Conservation (phyloP, 2,113 vertebrate species). For the Poicephalus gulielmi region DNA sequence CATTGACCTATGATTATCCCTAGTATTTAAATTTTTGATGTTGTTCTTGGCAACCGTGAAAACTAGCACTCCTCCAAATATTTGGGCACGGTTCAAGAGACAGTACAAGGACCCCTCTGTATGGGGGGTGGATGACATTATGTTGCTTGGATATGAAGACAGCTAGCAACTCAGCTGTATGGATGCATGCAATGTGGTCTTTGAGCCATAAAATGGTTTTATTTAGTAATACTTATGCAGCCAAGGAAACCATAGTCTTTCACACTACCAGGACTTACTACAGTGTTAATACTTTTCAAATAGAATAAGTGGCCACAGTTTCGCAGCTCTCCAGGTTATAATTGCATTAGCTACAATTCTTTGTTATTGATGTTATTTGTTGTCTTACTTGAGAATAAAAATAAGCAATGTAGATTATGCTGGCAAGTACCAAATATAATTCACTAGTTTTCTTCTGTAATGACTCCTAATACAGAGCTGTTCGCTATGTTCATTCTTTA, state of each 20-base stretch:
- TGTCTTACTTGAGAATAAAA: neutral
- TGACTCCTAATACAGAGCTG: neutral
- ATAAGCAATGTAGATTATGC: neutral
- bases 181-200: neutral
- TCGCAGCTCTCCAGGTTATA: neutral
- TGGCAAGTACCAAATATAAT: neutral
- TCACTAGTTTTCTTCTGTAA: neutral
- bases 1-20: neutral
- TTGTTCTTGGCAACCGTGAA: neutral
- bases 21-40: neutral
- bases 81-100: neutral
- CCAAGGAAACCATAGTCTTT: neutral
- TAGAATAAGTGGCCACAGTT: neutral
- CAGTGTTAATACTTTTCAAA: neutral
- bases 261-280: neutral
- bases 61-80: neutral
- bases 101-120: neutral
- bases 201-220: neutral
- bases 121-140: neutral
- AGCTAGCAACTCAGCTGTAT: conserved; percentile 6
- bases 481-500: neutral
- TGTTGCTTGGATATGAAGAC: neutral
- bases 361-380: neutral
- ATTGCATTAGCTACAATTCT: neutral
- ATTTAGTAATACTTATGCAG: neutral